Conservation (phyloP, 2,888 invertebrate species). For the Drosophila siamana region DNA sequence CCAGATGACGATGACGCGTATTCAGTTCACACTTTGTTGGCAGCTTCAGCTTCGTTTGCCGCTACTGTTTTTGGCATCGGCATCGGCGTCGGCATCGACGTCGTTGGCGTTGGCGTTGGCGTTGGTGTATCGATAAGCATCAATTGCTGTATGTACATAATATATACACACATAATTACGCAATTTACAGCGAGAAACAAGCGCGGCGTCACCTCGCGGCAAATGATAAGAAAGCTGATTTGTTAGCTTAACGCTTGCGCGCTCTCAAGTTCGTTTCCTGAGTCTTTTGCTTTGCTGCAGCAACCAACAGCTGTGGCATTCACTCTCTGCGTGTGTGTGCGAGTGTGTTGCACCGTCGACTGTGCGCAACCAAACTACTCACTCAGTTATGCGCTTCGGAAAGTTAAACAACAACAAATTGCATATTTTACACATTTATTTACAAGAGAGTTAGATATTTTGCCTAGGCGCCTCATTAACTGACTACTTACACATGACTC, state of each 20-base stretch:
- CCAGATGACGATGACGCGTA: constrained; percentile 63
- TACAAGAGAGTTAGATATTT: constrained; percentile 67
- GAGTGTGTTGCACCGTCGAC: constrained; percentile 31
- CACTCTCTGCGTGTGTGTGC: too few relatives aligned
- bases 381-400: neutral
- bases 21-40: constrained; percentile 55
- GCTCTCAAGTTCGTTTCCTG: constrained; percentile 76
- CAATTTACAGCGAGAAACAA: constrained; percentile 24
- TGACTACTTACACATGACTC: constrained; percentile 75
- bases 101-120: constrained; percentile 32
- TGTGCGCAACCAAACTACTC: constrained; percentile 25
- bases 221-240: constrained; percentile 51
- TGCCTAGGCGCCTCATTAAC: constrained; percentile 65
- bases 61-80: constrained; percentile 25
- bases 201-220: neutral
- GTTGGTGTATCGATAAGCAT: constrained; percentile 45
- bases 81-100: constrained; percentile 32
- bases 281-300: constrained; percentile 61
- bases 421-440: constrained; percentile 73
- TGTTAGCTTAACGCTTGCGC: constrained; percentile 62
- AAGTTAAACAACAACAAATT: constrained; percentile 59
- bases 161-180: constrained; percentile 31
- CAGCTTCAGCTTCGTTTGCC: constrained; percentile 19
- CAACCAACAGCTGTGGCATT: constrained; percentile 23
- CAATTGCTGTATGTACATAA: constrained; percentile 6